Evolutionary conservation across 2,888 invertebrate genomes (phyloP), one percentile per base, ranked within the genome.

Genomic region (Stomorhina lunata): DNA sequence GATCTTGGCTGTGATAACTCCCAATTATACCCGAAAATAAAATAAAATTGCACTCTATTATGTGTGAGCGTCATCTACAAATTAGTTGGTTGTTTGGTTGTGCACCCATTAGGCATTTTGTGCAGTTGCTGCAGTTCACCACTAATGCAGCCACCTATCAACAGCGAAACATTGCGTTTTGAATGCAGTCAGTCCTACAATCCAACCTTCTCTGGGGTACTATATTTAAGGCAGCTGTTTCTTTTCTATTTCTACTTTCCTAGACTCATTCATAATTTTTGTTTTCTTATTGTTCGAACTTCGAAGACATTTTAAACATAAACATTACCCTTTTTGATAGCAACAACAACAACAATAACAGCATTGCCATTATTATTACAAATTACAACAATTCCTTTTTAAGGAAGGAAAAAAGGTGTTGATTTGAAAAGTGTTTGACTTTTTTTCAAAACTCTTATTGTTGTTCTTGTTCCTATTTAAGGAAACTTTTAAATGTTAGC

Each of bases 391-490:
- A 71, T 57, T 27, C n/a, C 27, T 50, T 4, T 50, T 5, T 50
- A 22, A n/a, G 48, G 48, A 25, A 50, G 37, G n/a, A 55, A 65
- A 68, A 57, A 71, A 71, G 71, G 71, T 78, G 71, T 78, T 71
- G 65, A 72, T 71, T 71, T 71, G 65, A 63, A 71, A 65, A 78
- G 55, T 55, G 55, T 63, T 71, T 65, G 48, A 78, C 71, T 78
- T 78, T 34, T 12, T 50, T 45, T n/a, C n/a, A n/a, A n/a, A n/a
- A n/a, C n/a, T n/a, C 1, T 50, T 29, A 3, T 68, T 55, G 17
- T 59, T 17, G 40, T 43, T 25, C 6, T 34, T 71, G 7, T 34
- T 59, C 45, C 22, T 43, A 20, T 22, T 34, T 32, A 69, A 57
- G 59, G 22, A 59, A 25, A 40, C 40, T 22, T 59, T 59, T 59